phyloP scores from a whole-genome alignment of 2,113 vertebrate species.

The Osmerus mordax region DNA sequence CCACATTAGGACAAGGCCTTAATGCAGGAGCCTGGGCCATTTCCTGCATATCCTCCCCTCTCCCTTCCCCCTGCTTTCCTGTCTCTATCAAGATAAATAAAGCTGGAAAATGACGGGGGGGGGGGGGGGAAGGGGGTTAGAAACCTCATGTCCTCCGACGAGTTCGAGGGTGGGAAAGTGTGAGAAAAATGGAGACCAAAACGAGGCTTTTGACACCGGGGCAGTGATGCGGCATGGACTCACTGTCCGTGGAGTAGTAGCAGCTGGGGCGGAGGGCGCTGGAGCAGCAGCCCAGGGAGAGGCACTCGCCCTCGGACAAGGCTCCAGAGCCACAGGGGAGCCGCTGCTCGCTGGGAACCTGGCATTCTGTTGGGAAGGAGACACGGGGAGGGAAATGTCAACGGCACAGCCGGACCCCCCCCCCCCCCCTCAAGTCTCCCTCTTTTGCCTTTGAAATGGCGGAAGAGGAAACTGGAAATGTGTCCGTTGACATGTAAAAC shows the following conservation, averaged over 20 bases:
- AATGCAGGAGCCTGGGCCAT: too few species aligned
- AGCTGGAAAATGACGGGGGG: too few species aligned
- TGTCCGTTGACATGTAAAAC: too few species aligned
- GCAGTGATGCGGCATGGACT: constrained; percentile 22
- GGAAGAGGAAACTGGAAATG: not conserved
- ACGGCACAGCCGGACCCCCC: not conserved
- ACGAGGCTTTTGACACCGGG: not conserved
- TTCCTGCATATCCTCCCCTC: too few species aligned
- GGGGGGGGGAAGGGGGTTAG: too few species aligned
- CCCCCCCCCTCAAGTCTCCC: not conserved
- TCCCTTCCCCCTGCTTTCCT: too few species aligned
- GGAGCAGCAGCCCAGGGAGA: constrained; percentile 72
- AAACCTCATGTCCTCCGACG: too few species aligned
- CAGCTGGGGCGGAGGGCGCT: constrained; percentile 53
- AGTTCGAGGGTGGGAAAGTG: too few species aligned
- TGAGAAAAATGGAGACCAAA: not conserved
- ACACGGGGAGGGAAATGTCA: constrained; percentile 45
- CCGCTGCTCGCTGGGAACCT: constrained; percentile 59
- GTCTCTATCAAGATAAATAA: too few species aligned
- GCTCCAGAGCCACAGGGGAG: constrained; percentile 61
- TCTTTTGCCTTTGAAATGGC: not conserved
- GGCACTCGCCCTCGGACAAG: constrained; percentile 56
- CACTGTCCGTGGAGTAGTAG: constrained; percentile 76
- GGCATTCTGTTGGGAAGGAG: constrained; percentile 64
- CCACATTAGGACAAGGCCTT: too few species aligned